phyloP scores from a whole-genome alignment of 1,140 invertebrate genomes.

The Drosophila varians region DNA sequence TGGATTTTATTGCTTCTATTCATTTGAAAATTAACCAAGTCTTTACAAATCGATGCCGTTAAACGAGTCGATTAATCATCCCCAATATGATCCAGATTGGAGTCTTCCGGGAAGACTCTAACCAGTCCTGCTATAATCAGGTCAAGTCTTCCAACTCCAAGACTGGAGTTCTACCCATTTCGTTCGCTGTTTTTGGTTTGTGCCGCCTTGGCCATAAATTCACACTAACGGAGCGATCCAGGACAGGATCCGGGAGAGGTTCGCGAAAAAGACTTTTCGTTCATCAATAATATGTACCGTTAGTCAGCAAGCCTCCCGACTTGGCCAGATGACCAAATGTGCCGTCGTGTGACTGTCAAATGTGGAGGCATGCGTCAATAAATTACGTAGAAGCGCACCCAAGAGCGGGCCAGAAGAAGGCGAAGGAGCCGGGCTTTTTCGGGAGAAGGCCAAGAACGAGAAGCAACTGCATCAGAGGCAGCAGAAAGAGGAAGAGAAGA shows the following conservation, averaged over 20 bases:
- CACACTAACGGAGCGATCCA: conserved; percentile 58
- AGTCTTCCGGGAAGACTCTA: conserved; percentile 10
- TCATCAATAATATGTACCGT: conserved; percentile 78
- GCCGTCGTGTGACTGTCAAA: conserved; percentile 69
- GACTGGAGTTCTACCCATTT: conserved; percentile 1
- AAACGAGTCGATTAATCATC: neutral
- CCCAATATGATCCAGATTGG: conserved; percentile 4
- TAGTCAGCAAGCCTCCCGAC: conserved; percentile 55
- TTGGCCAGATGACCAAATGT: conserved; percentile 68
- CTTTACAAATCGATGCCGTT: neutral
- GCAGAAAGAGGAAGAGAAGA: conserved; percentile 25
- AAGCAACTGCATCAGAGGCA: conserved; percentile 12
- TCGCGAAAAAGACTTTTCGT: conserved; percentile 43
- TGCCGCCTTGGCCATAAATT: conserved; percentile 66
- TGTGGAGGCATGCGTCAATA: conserved; percentile 72
- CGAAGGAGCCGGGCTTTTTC: conserved; percentile 9
- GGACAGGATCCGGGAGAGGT: conserved; percentile 15
- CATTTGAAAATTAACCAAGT: neutral
- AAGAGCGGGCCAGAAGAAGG: conserved; percentile 36
- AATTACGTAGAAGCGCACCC: conserved; percentile 73
- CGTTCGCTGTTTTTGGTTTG: conserved; percentile 6
- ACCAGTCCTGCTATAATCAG: conserved; percentile 80
- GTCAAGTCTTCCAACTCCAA: conserved; percentile 53
- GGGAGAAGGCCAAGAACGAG: conserved; percentile 47
- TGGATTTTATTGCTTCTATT: neutral